These are phyloP conservation scores for Hesperophylax magnus DNA, from an alignment of 1,140 invertebrate genomes.

Conservation along the genomic window DNA sequence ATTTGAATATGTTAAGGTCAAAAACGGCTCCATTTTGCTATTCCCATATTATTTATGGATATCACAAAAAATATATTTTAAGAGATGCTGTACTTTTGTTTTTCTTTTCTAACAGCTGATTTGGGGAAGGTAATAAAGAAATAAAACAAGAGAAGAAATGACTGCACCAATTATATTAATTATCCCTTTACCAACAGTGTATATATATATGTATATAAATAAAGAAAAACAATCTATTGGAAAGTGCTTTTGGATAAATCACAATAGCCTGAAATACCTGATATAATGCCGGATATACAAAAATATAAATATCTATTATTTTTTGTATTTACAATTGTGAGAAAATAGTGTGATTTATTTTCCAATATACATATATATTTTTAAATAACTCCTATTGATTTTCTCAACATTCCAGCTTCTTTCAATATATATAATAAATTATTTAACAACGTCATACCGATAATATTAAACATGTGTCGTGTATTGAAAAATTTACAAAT, in stretches of 20 bases:
- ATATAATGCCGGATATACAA: conserved; percentile 50
- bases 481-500: conserved; percentile 20
- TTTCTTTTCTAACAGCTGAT: background rate
- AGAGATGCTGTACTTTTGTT: too few species aligned
- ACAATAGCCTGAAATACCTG: conserved; percentile 55
- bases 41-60: too few species aligned
- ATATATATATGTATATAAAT: conserved; percentile 58
- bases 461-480: background rate
- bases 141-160: conserved; percentile 10
- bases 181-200: conserved; percentile 58
- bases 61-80: too few species aligned
- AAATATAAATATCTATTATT: conserved; percentile 49
- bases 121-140: background rate
- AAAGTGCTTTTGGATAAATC: conserved; percentile 53
- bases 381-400: conserved; percentile 20
- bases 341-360: conserved; percentile 47
- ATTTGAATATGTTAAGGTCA: too few species aligned
- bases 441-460: conserved; percentile 17
- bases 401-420: background rate
- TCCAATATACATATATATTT: conserved; percentile 10
- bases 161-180: conserved; percentile 58
- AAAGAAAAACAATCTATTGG: conserved; percentile 56
- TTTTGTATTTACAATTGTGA: conserved; percentile 45
- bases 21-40: too few species aligned
- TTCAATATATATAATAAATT: conserved; percentile 33